A percentile compares a stretch with the other conserved stretches of the same genome.
Conservation (phyloP, 2,888 invertebrate genomes). For the Megamerina dolium region DNA sequence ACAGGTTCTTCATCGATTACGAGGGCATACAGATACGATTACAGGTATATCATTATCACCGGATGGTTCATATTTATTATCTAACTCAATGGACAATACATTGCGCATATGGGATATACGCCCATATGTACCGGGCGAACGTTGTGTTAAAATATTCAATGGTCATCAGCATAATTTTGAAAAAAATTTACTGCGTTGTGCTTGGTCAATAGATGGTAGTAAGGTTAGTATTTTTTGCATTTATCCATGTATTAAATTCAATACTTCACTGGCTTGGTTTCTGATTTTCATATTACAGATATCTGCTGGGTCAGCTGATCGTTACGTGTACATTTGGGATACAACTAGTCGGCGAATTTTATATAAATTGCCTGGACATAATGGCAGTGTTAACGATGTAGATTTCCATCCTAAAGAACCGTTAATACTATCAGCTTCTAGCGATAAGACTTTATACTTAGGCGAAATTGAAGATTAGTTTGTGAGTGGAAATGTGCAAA, state of each 20-base stretch:
- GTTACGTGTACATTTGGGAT: constrained; percentile 96
- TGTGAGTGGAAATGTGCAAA: too few relatives aligned
- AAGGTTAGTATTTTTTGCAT: constrained; percentile 56
- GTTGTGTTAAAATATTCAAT: constrained; percentile 85
- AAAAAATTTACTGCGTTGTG: constrained; percentile 87
- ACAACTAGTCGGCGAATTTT: constrained; percentile 83
- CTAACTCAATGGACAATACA: constrained; percentile 96
- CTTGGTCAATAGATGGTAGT: constrained; percentile 91
- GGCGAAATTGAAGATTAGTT: constrained; percentile 80
- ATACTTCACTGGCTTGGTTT: too few relatives aligned
- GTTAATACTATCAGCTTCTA: constrained; percentile 86
- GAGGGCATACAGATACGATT: constrained; percentile 93
- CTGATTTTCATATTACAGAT: constrained; percentile 43
- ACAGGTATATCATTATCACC: constrained; percentile 68
- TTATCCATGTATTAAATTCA: background rate
- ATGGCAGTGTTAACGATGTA: constrained; percentile 94
- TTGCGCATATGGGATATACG: constrained; percentile 95
- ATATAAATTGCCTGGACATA: constrained; percentile 96
- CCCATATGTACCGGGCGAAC: constrained; percentile 87
- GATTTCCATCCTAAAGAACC: constrained; percentile 94
- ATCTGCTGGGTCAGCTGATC: constrained; percentile 85
- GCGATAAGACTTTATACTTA: constrained; percentile 91
- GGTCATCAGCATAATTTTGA: constrained; percentile 98
- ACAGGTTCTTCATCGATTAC: constrained; percentile 72
- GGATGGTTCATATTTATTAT: constrained; percentile 77